These are phyloP conservation scores for Edolisoma coerulescens DNA, from an alignment of 2,113 vertebrate species.

Conservation along the genomic window DNA sequence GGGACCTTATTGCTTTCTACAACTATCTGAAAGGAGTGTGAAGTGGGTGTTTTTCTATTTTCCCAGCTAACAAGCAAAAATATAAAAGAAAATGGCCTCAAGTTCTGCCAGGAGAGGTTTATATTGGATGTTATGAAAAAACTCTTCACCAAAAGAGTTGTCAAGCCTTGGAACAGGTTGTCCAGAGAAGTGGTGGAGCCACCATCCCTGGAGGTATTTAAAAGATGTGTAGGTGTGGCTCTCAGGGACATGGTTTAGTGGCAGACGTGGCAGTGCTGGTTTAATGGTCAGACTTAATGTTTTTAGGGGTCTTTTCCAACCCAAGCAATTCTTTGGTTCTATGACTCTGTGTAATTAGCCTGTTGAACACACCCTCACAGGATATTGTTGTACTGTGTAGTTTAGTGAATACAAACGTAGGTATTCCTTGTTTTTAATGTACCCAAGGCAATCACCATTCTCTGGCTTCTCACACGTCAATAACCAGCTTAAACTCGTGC, in stretches of 20 bases:
- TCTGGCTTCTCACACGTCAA: background rate
- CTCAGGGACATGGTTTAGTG: background rate
- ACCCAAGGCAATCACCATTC: background rate
- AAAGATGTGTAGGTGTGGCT: background rate
- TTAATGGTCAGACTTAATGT: background rate
- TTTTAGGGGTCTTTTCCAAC: background rate
- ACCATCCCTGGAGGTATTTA: background rate
- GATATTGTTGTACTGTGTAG: background rate
- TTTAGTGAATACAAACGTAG: background rate
- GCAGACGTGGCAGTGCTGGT: background rate
- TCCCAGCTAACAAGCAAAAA: background rate
- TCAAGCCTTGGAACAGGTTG: background rate
- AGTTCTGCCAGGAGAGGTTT: background rate
- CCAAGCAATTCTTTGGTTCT: background rate
- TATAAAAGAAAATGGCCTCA: background rate
- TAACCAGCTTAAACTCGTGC: background rate
- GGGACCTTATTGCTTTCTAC: background rate
- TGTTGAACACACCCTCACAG: background rate
- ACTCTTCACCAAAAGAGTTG: background rate
- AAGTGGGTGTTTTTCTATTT: background rate
- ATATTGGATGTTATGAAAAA: background rate
- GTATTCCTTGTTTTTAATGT: background rate
- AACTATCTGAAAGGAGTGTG: background rate
- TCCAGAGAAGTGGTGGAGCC: background rate
- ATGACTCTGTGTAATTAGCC: background rate